Evolutionary conservation across 2,113 vertebrate species (phyloP), one percentile per base, ranked within the genome.

Genomic region (Cavia porcellus): DNA sequence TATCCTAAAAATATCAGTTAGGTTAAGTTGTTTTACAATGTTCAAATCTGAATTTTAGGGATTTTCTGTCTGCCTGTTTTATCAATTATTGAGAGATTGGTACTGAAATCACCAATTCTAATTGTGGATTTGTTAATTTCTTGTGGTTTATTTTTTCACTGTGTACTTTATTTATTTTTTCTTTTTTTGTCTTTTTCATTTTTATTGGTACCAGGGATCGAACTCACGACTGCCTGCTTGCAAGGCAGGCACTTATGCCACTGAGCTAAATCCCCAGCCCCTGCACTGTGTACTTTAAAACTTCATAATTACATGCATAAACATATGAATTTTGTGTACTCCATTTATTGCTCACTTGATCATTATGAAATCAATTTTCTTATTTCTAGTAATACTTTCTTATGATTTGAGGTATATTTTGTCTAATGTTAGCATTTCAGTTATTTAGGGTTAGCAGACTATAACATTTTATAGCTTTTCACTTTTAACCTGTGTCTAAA

Each of bases 1-100:
- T 86, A 90, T 86, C 79, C 90, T 89, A 77, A 86, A 92, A 95
- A 79, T 42, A 83, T 86, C 90, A 95, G 70, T 86, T 93, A 93
- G 66, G 30, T 50, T 86, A 74, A 42, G 62, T 72, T 93, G 74
- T 81, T 93, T 91, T 90, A 95, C 59, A 86, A 81, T 50, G 12
- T 70, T 66, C 45, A 59, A 59, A 57, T 86, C 59, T 13, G 57
- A 59, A 61, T 86, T 81, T 82, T 52, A 93, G 86, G 83, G 96
- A 90, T 87, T 95, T 95, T 83, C 42, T 90, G 62, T 86, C 66
- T 86, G 50, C 25, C 61, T 86, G 45, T 84, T 96, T 80, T 84
- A 80, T 80, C 90, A 89, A 25, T 59, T 92, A 75, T 66, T 85
- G 86, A 81, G 85, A 55, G 57, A 81, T 38, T 32, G 59, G 52